A percentile compares a stretch with the other conserved stretches of the same genome.
Evolutionary conservation across 2,113 vertebrate genomes (phyloP).

Genomic region (Thymallus thymallus): DNA sequence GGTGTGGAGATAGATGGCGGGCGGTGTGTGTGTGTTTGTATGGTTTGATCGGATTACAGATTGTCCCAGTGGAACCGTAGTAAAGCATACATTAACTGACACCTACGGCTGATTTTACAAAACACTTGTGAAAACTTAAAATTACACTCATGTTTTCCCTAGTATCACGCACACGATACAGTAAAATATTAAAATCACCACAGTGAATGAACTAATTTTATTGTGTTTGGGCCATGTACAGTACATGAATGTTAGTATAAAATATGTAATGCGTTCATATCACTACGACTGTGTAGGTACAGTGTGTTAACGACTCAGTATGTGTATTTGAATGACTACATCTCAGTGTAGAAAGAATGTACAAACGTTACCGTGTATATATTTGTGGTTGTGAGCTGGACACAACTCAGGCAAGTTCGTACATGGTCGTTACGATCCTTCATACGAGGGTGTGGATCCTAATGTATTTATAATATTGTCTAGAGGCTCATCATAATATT

Average conservation of each 20-base stretch:
- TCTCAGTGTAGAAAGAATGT: neutral
- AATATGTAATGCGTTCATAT: neutral
- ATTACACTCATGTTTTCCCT: no score
- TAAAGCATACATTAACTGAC: constrained; percentile 35
- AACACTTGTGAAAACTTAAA: no score
- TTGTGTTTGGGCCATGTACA: no score
- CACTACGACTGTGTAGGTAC: neutral
- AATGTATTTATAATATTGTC: no score
- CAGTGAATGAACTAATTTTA: no score
- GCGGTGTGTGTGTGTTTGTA: constrained; percentile 24
- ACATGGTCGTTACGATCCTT: neutral
- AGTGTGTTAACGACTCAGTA: neutral
- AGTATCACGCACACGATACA: no score
- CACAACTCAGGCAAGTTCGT: neutral
- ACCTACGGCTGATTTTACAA: no score
- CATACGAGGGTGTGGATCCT: neutral
- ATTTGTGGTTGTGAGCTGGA: neutral
- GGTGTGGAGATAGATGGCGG: constrained; percentile 20
- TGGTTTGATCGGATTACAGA: constrained; percentile 53
- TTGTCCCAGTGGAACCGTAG: constrained; percentile 60
- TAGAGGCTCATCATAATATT: no score
- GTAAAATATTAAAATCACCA: no score
- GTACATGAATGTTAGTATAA: no score
- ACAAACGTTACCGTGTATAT: neutral
- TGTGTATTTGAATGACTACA: neutral